A percentile compares a stretch with the other conserved stretches of the same genome.
Evolutionary conservation across 2,888 invertebrate species (phyloP).

Genomic region (Tipula vernalis): DNA sequence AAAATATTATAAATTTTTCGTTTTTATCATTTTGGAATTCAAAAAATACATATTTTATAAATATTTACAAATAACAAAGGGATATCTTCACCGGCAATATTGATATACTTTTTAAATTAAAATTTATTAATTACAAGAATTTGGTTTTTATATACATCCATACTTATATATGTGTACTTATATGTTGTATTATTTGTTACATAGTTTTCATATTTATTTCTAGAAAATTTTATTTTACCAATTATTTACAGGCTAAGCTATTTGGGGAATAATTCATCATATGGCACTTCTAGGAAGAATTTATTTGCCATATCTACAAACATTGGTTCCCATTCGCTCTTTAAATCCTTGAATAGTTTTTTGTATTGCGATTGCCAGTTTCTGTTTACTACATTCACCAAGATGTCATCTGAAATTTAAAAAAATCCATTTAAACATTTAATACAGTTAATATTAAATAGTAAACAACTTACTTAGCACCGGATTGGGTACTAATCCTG

Average conservation of each 20-base stretch:
- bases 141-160: too few species aligned
- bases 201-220: neutral
- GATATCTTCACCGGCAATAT: too few species aligned
- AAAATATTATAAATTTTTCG: too few species aligned
- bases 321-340: neutral
- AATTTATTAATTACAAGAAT: too few species aligned
- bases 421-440: too few species aligned
- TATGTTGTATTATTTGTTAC: neutral
- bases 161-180: too few species aligned
- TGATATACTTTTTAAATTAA: too few species aligned
- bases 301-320: neutral
- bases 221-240: neutral
- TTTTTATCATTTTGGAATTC: too few species aligned
- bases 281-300: neutral
- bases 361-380: neutral
- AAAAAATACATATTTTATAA: too few species aligned
- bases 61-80: too few species aligned
- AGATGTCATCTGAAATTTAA: neutral
- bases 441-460: neutral
- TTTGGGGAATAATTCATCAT: neutral
- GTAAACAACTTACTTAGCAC: constrained; percentile 46
- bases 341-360: neutral
- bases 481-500: constrained; percentile 47
- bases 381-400: neutral
- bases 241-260: neutral